A percentile compares a stretch with the other conserved stretches of the same genome.
Evolutionary conservation across 2,888 invertebrate genomes (phyloP).

Genomic region (Phytoseiulus persimilis): DNA sequence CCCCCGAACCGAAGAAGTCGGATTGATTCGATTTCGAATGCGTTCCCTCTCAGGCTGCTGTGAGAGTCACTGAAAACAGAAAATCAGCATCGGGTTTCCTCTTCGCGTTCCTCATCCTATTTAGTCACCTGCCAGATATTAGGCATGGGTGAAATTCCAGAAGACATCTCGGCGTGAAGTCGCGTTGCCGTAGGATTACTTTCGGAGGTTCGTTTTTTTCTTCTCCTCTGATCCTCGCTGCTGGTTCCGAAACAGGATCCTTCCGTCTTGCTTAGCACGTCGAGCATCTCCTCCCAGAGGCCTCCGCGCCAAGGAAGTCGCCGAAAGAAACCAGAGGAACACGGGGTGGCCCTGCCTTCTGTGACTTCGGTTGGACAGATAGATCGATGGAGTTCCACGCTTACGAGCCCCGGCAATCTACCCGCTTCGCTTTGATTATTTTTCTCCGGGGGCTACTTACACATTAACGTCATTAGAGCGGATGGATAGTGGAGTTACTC

Average conservation of each 20-base stretch:
- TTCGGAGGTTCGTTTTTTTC: not conserved
- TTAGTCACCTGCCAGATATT: not conserved
- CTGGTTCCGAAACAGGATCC: not conserved
- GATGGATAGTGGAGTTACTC: no score
- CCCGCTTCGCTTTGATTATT: not conserved
- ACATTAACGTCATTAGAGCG: no score
- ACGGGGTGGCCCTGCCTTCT: constrained; percentile 5
- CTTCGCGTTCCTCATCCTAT: not conserved
- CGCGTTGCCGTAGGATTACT: not conserved
- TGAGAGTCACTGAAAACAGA: not conserved
- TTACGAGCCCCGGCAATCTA: not conserved
- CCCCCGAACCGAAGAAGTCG: no score
- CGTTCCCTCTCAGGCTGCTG: not conserved
- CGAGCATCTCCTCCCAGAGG: not conserved
- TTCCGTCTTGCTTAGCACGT: not conserved
- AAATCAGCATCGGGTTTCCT: not conserved
- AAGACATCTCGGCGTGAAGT: not conserved
- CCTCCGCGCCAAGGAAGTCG: not conserved
- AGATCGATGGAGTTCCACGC: not conserved
- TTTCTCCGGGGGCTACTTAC: no score
- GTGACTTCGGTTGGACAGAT: not conserved
- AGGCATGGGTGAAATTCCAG: not conserved
- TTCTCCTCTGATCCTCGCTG: not conserved
- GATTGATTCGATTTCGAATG: not conserved
- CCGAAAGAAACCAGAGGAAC: not conserved